phyloP scores from a whole-genome alignment of 2,888 invertebrate species.

The Ophion obscuratus region DNA sequence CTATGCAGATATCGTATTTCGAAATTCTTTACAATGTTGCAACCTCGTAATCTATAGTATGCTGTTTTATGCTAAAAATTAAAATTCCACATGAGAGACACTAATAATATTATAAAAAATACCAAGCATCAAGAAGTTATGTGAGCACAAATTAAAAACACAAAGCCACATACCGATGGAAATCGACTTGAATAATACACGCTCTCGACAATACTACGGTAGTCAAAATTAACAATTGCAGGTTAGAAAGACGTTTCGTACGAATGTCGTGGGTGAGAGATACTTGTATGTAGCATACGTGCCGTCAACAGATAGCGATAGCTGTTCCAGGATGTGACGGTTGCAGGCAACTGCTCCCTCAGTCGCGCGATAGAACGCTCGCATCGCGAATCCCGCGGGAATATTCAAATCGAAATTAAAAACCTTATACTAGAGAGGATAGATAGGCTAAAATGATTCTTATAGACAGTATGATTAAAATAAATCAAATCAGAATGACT shows the following conservation, averaged over 20 bases:
- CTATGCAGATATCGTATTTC: background rate
- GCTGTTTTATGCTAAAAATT: background rate
- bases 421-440: too few relatives aligned
- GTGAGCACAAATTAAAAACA: background rate
- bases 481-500: too few relatives aligned
- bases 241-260: background rate
- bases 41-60: background rate
- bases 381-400: too few relatives aligned
- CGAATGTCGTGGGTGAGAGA: background rate
- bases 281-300: too few relatives aligned
- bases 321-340: too few relatives aligned
- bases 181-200: background rate
- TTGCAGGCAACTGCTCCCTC: too few relatives aligned
- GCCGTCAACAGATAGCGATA: too few relatives aligned
- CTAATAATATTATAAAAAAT: background rate
- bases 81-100: background rate
- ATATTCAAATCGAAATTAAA: too few relatives aligned
- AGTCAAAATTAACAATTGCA: background rate
- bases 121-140: background rate
- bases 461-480: too few relatives aligned
- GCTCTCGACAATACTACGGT: background rate
- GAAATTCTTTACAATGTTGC: background rate
- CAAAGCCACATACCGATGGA: background rate
- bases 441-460: too few relatives aligned
- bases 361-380: too few relatives aligned